phyloP scores from a whole-genome alignment of 1,140 invertebrate genomes.

The Laodelphax striatellus region DNA sequence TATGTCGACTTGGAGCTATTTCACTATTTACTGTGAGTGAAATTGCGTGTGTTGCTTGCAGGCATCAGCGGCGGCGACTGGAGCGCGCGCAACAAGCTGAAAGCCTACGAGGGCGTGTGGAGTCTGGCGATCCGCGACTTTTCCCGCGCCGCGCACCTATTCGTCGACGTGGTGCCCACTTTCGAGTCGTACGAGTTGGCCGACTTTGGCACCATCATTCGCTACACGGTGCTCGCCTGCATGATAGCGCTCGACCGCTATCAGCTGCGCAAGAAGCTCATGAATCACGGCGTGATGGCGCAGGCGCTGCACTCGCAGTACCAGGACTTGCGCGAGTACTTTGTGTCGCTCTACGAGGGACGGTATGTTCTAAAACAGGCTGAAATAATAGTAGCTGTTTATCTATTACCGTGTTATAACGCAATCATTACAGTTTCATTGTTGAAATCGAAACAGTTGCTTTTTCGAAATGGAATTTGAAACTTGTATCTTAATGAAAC shows the following conservation, averaged over 20 bases:
- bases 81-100: conserved; percentile 94
- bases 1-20: too few species aligned
- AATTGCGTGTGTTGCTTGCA: too few species aligned
- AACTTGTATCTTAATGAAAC: too few species aligned
- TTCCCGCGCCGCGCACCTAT: conserved; percentile 85
- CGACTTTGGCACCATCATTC: conserved; percentile 52
- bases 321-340: conserved; percentile 69
- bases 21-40: too few species aligned
- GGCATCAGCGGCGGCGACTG: conserved; percentile 95
- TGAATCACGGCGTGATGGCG: conserved; percentile 29
- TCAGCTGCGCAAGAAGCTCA: conserved; percentile 28
- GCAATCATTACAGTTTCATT: too few species aligned
- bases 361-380: too few species aligned
- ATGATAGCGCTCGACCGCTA: conserved; percentile 28
- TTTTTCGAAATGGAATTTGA: too few species aligned
- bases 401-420: too few species aligned
- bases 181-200: conserved; percentile 99
- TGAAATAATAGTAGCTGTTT: too few species aligned
- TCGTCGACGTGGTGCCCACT: conserved; percentile 97
- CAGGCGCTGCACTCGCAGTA: conserved; percentile 55
- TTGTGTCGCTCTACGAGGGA: conserved; percentile 95
- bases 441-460: too few species aligned
- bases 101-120: conserved; percentile 91
- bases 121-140: conserved; percentile 94
- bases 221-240: conserved; percentile 31